Conservation (phyloP, 2,888 invertebrate genomes). For the Agrilus cyanescens region DNA sequence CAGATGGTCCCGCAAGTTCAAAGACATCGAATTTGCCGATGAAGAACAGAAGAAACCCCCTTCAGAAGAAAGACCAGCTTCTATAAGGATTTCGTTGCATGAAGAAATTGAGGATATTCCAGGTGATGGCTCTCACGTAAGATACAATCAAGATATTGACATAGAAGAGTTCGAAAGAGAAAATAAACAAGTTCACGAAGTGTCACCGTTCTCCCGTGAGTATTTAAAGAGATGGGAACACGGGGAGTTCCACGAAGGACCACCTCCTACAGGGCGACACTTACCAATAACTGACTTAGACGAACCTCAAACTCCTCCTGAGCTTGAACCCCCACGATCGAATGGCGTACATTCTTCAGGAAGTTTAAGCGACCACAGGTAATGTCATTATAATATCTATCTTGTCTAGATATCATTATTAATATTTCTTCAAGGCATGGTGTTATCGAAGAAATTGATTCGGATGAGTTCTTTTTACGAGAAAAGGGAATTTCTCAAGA, state of each 20-base stretch:
- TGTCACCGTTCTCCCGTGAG: slow-evolving; percentile 27
- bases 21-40: slow-evolving; percentile 28
- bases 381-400: too few species aligned
- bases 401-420: too few species aligned
- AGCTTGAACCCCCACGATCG: slow-evolving; percentile 27
- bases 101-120: slow-evolving; percentile 26
- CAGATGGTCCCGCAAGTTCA: slow-evolving; percentile 35
- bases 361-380: slow-evolving; percentile 40
- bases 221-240: slow-evolving; percentile 30
- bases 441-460: slow-evolving; percentile 74
- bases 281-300: slow-evolving; percentile 18
- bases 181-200: slow-evolving; percentile 41
- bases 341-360: slow-evolving; percentile 48
- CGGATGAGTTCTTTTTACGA: slow-evolving; percentile 76
- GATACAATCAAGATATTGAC: slow-evolving; percentile 33
- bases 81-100: slow-evolving; percentile 29
- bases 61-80: slow-evolving; percentile 20
- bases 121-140: slow-evolving; percentile 24
- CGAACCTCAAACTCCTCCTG: slow-evolving; percentile 27
- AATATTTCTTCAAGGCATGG: slow-evolving; percentile 35
- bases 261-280: not conserved
- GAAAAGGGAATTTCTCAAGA: slow-evolving; percentile 74
- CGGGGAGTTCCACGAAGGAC: slow-evolving; percentile 28
- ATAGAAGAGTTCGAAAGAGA: slow-evolving; percentile 42
- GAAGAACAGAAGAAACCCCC: slow-evolving; percentile 24